Conservation (phyloP, 2,113 vertebrate genomes). For the Crocuta crocuta region DNA sequence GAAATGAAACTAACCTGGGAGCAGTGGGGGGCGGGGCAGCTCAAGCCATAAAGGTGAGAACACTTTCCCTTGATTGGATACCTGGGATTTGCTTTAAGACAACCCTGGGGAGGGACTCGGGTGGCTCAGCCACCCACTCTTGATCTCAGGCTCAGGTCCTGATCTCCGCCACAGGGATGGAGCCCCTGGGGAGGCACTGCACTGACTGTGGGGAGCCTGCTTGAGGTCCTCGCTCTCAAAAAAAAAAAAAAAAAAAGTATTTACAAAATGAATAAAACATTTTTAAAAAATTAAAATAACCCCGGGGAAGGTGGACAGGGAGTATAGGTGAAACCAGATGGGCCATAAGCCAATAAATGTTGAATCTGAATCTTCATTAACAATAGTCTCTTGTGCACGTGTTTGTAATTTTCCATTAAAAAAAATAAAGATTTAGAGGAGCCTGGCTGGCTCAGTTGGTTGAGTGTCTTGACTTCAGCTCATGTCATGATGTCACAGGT, state of each 20-base stretch:
- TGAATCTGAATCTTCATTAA: background rate
- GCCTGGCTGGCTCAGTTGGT: too few species aligned
- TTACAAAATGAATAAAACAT: too few species aligned
- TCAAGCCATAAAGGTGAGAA: background rate
- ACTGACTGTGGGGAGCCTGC: background rate
- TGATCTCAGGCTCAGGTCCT: too few species aligned
- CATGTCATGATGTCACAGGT: too few species aligned
- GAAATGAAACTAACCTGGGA: background rate
- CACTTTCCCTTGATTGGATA: background rate
- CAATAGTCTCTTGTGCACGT: background rate
- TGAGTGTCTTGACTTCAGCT: too few species aligned
- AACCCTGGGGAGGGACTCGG: background rate
- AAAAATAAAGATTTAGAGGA: background rate
- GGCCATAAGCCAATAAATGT: fast-evolving
- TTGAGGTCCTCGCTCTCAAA: too few species aligned
- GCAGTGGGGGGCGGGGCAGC: background rate
- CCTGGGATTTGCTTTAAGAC: constrained; percentile 1
- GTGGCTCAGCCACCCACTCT: too few species aligned
- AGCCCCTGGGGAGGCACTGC: too few species aligned
- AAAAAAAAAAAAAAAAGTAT: too few species aligned
- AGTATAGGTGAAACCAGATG: background rate
- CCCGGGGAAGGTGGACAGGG: fast-evolving
- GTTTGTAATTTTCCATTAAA: background rate
- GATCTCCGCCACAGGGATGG: too few species aligned
- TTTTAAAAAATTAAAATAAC: background rate